Base-by-base conservation (phyloP, 2,113 vertebrate genomes). In the Formicarius rufipectus region DNA sequence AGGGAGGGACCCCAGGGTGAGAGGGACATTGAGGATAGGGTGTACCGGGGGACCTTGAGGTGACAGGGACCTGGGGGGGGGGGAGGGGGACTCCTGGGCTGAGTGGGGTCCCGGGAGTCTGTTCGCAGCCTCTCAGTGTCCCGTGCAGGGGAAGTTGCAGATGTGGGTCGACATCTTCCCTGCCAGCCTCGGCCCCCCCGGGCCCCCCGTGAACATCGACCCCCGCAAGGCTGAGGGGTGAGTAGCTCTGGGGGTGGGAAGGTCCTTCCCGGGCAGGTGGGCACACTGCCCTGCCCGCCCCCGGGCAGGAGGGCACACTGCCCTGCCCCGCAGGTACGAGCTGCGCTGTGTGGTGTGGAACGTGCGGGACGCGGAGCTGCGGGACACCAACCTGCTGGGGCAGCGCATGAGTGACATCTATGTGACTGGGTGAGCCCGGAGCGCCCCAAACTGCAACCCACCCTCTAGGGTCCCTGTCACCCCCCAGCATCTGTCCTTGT, bases 141-240 rank as follows among this genome's bases (percentile, higher is more conserved):
- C 75, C 12, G 1, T 1, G 7, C 95, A 98, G 98, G 98, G 98
- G 56, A 98, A 98, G 90, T 58, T 98, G 22, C 98, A 98, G 78
- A 90, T 98, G 97, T 98, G 98, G 98, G 97, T 98, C 45, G 98
- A 98, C 69, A 39, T 98, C 42, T 98, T 98, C 90, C 98, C 98
- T 8, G 50, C 75, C 62, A 93, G 42, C 87, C 91, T 98, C 9
- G 98, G 98, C 0, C 90, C 96, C 25, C 98, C 98, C 0, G 98
- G 98, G 0, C 97, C 97, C 52, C 37, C 89, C 2, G 80, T 98
- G 7, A 55, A 97, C 92, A 98, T 98, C 95, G 94, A 83, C 23
- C 97, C 97, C 78, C 96, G 91, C 74, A 77, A 92, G 27, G 97
- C 98, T 6, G 96, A 95, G 68, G 90, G 92, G 98, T 98, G 84